Percentiles rank a stretch among this genome's conserved stretches.
Conservation (phyloP, 2,888 invertebrate species). For the Rhyacophila evoluta region DNA sequence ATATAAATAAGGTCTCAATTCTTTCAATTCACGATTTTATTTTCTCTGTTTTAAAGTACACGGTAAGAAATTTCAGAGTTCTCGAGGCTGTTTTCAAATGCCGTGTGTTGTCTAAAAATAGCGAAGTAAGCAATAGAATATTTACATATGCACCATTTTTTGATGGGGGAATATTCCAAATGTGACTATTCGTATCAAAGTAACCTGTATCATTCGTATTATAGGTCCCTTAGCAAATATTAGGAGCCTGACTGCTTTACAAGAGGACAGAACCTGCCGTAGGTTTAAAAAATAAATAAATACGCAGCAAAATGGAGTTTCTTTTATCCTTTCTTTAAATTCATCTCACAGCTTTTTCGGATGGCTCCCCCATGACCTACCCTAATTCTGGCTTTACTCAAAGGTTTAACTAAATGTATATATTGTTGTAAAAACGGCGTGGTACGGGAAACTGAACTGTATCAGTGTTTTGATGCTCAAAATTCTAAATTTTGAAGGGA, state of each 20-base stretch:
- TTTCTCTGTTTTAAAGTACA: too few relatives aligned
- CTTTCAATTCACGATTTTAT: too few relatives aligned
- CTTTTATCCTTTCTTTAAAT: constrained; percentile 39
- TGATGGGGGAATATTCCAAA: not conserved
- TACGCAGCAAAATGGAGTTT: constrained; percentile 30
- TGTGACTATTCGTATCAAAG: not conserved
- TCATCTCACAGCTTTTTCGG: constrained; percentile 37
- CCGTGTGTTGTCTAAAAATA: not conserved
- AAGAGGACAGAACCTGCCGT: not conserved
- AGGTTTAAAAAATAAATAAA: constrained; percentile 22
- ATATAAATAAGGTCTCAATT: too few relatives aligned
- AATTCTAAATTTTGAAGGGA: too few relatives aligned
- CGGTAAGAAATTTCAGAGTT: too few relatives aligned
- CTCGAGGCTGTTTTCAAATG: not conserved
- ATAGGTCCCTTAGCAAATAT: constrained; percentile 39
- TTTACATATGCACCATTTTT: not conserved
- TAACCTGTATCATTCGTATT: constrained; percentile 31
- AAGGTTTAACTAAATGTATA: not conserved
- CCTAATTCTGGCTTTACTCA: not conserved
- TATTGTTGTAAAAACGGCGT: not conserved
- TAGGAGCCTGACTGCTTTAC: constrained; percentile 6
- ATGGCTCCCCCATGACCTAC: constrained; percentile 29
- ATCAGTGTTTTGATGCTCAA: too few relatives aligned
- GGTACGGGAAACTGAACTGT: too few relatives aligned
- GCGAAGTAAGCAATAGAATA: not conserved